Base-by-base conservation (phyloP, 2,797 vertebrate genomes). In the Geotria australis region DNA sequence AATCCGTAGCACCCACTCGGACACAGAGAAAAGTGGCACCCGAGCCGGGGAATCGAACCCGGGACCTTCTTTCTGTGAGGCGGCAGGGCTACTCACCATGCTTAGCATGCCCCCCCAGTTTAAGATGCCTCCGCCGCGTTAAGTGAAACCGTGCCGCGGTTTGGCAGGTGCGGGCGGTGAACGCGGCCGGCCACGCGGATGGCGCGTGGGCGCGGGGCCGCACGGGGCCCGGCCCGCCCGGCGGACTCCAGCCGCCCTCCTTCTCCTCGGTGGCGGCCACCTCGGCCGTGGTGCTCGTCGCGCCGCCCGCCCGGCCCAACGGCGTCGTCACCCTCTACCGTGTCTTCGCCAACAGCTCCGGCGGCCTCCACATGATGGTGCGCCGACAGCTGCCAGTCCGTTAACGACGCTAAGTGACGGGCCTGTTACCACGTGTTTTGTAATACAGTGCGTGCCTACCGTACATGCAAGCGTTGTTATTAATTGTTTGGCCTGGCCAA, bases 301-400 rank as follows among this genome's bases (percentile, higher is more conserved):
- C 48, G 3, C 68, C 74, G 55, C 85, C 84, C 3, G 61, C 61
- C 14, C 77, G 62, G 57, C 77, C 82, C 62, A 86, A 89, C 0
- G 85, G 85, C 12, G 66, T 83, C 4, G 59, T 95, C 62, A 82
- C 72, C 61, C 76, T 91, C 59, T 93, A 85, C 71, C 73, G 76
- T 48, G 65, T 93, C 46, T 80, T 86, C 66, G 74, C 77, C 53
- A 73, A 61, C 14, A 67, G 65, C 58, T 65, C 68, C 63, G 66
- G 66, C 47, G 70, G 75, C 60, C 66, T 64, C 2, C 62, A 74
- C 49, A 65, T 69, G 1, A 68, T 83, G 81, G 83, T 89, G 70
- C 75, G 70, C 66, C 4, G 4, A 38, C 38, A 4, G 38, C 38
- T 38, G 24, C 24, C 24, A 24, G 24, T 24, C 24, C 24, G 24